Evolutionary conservation across 2,113 vertebrate species (phyloP), one percentile per base, ranked within the genome.

Genomic region (Gymnocephalus cernua): DNA sequence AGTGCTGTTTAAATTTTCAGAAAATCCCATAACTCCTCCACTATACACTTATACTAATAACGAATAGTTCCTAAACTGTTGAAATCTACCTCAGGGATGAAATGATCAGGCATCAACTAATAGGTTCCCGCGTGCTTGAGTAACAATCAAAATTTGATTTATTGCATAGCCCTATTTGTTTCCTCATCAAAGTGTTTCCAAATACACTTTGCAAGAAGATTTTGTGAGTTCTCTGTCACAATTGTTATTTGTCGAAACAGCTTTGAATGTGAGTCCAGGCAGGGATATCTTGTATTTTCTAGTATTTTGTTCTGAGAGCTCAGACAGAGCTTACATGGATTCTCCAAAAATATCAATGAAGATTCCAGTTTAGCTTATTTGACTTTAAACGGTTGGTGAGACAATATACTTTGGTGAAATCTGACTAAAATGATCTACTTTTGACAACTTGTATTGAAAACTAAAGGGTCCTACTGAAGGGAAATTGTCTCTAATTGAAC

Each of bases 401-500:
- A 73, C 79, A 7, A 11, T 51, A 67, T 79, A 71, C 54, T 79
- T 77, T 71, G 59, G 32, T 63, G 38, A 16, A 84, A 86, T 79
- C 47, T 18, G 56, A 79, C 77, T 74, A 48, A 35, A 54, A 89
- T 83, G 59, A 75, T 81, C 62, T 73, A 12, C 62, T 56, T 86
- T 59, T 87, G 84, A 84, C 82, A 83, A 85, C 44, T 62, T 47
- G 38, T 57, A 78, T 65, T 71, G 68, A 65, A 77, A 87, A 47
- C 23, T 4, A 57, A 81, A 59, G 21, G 41, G 29, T 76, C 56
- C 72, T 57, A 72, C 72, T 66, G 41, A 18, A 86, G 83, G 72
- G 59, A 69, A 78, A 74, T 72, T 4, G 14, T 72, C 38, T 82
- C 18, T 88, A 89, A 90, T 89, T 84, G 74, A 67, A 89, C 63